Conservation (phyloP, 2,113 vertebrate genomes). For the Dissostichus mawsoni region DNA sequence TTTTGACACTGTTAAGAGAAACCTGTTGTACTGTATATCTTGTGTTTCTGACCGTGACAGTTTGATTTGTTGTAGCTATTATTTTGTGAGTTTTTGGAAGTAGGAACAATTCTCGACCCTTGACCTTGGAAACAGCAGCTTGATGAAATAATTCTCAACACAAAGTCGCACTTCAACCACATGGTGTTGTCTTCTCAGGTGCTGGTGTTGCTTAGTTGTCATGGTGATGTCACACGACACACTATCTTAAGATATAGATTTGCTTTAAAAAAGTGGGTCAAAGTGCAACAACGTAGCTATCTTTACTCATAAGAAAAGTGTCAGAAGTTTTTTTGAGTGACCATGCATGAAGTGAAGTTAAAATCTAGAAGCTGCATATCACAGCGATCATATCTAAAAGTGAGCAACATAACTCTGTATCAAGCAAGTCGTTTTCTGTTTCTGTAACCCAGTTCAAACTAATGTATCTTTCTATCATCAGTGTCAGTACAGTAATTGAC, state of each 20-base stretch:
- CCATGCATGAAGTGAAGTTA: background rate
- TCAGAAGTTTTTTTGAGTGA: background rate
- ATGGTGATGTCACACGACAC: background rate
- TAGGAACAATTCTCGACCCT: background rate
- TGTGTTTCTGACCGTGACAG: background rate
- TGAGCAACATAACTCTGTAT: background rate
- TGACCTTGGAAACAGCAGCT: background rate
- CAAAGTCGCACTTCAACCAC: background rate
- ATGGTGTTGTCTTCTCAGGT: background rate
- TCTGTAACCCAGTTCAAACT: background rate
- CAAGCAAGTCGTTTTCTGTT: background rate
- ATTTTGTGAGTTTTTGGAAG: background rate
- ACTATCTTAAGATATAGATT: background rate
- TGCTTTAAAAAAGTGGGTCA: background rate
- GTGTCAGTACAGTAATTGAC: background rate
- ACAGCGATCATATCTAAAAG: background rate
- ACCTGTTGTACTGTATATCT: background rate
- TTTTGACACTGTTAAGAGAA: background rate
- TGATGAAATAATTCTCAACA: background rate
- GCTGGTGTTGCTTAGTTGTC: background rate
- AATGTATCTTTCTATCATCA: background rate
- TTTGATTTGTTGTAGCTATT: background rate
- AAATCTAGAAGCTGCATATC: background rate
- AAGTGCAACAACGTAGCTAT: background rate
- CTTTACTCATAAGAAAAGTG: background rate